Evolutionary conservation across 2,113 vertebrate genomes (phyloP).

Genomic region (Nesoenas mayeri): DNA sequence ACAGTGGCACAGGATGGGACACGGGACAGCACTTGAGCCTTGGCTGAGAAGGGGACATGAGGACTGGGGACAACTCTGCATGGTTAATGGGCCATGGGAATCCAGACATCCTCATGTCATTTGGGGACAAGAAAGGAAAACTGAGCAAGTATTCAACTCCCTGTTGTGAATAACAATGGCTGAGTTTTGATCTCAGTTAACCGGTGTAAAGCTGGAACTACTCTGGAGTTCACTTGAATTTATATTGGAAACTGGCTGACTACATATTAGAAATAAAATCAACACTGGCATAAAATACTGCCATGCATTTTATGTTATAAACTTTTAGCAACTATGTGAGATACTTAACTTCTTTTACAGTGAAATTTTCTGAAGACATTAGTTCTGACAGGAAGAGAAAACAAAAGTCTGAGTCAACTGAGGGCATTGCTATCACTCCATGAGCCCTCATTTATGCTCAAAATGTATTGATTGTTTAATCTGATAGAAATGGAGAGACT

Average conservation of each 20-base stretch:
- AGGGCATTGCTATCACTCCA: background rate
- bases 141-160: background rate
- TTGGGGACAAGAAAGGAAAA: background rate
- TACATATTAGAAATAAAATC: background rate
- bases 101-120: background rate
- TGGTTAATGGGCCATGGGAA: too few species aligned
- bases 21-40: background rate
- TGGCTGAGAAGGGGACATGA: background rate
- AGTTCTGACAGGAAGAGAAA: background rate
- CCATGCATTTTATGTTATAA: accelerated
- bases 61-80: background rate
- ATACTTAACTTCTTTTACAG: background rate
- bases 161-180: background rate
- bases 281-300: background rate
- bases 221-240: background rate
- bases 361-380: background rate
- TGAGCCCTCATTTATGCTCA: background rate
- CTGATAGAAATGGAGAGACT: background rate
- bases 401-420: background rate
- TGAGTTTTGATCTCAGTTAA: background rate
- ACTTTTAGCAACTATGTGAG: background rate
- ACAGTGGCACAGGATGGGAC: background rate
- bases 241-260: background rate
- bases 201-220: background rate
- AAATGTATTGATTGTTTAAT: background rate